Base-by-base conservation (phyloP, 53 echinoderm and acorn worm species). In the Temnopleurus reevesii region DNA sequence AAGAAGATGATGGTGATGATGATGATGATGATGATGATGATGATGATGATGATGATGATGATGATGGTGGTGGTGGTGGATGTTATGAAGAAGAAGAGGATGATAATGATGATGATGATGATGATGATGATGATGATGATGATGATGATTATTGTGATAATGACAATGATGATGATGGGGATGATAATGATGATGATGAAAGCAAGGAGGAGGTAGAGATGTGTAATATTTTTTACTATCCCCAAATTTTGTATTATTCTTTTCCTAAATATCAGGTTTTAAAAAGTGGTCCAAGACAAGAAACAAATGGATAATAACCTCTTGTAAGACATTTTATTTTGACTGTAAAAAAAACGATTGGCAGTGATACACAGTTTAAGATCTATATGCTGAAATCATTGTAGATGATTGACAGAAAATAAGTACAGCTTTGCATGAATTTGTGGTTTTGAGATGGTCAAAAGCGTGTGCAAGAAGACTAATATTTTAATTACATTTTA, bases 21-120 rank as follows among this genome's bases (percentile, higher is more conserved):
- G 23, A 77, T 77, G 47, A 46, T 80, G 28, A 51, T 51, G 80
- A 51, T 51, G 80, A 43, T 80, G 29, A 0, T 55, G 82, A 10
- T 81, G 81, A 55, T 81, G 55, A 71, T 71, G 55, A 19, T 55
- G 81, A 34, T 82, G 35, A 55, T 55, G 82, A 36, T 55, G 53
- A 34, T 55, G 47, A 8, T 47, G 49, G 27, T 77, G 49, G 0
- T 27, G 26, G 18, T 27, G 13, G 13, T 47, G 28, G 12, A 18
- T 23, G 7, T 77, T 24, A 28, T 77, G 27, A 3, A 45, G 47
- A 5, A 36, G 27, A 1, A 24, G 46, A 8, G 45, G 47, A 18
- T 77, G 38, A 6, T 46, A 12, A 9, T 77, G 28, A 8, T 82
- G 81, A 35, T 55, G 7, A 19, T 55, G 49, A 46, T 77, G 77